Evolutionary conservation across 2,113 vertebrate genomes (phyloP).

Genomic region (Lepisosteus oculatus): DNA sequence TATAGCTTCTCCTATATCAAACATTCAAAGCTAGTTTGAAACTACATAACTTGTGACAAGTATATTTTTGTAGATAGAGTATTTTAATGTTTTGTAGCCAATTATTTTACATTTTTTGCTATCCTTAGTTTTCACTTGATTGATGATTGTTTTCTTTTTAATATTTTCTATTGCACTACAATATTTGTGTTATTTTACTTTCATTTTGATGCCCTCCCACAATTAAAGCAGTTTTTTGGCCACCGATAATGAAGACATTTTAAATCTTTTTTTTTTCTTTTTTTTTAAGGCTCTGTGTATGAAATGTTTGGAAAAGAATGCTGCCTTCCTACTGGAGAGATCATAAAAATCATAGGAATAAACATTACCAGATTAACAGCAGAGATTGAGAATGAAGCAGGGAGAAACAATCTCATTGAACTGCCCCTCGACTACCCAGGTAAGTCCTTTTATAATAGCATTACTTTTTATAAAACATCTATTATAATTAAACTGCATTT

Average conservation of each 20-base stretch:
- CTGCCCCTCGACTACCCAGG: slow-evolving; percentile 76
- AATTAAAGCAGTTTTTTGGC: too few relatives aligned
- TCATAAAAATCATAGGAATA: slow-evolving; percentile 76
- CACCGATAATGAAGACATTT: too few relatives aligned
- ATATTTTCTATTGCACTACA: background rate
- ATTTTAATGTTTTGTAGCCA: too few relatives aligned
- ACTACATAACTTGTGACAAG: too few relatives aligned
- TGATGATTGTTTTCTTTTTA: background rate
- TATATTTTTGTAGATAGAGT: too few relatives aligned
- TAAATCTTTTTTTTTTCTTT: background rate
- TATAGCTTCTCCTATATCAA: too few relatives aligned
- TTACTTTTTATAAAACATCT: background rate
- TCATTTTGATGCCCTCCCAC: too few relatives aligned
- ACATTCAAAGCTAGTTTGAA: too few relatives aligned
- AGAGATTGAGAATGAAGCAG: slow-evolving; percentile 47
- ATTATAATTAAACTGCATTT: background rate
- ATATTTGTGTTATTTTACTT: background rate
- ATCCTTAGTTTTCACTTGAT: too few relatives aligned
- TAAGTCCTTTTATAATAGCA: slow-evolving; percentile 34
- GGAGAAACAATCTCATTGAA: slow-evolving; percentile 50
- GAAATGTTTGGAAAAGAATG: slow-evolving; percentile 76
- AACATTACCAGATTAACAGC: slow-evolving; percentile 73
- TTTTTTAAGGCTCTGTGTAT: slow-evolving; percentile 65
- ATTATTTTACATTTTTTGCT: too few relatives aligned
- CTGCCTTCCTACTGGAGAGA: slow-evolving; percentile 75